Conservation (phyloP, 2,113 vertebrate species). For the Sander lucioperca region DNA sequence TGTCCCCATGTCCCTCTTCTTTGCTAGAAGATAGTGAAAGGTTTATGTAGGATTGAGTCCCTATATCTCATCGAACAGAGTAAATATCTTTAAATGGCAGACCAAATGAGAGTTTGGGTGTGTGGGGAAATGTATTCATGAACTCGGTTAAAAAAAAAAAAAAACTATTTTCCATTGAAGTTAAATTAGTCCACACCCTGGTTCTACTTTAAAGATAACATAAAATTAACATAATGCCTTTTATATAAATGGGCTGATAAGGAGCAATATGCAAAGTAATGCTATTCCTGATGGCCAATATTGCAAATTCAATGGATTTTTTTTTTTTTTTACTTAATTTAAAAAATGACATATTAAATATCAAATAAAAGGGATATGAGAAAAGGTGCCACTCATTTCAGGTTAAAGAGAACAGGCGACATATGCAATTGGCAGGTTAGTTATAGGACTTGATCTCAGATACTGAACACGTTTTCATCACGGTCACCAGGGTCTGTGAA, state of each 20-base stretch:
- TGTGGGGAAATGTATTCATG: conserved; percentile 38
- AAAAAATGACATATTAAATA: background rate
- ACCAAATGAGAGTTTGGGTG: conserved; percentile 46
- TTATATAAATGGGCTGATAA: conserved; percentile 47
- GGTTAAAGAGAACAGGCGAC: conserved; percentile 45
- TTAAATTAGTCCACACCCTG: conserved; percentile 31
- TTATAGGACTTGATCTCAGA: conserved; percentile 38
- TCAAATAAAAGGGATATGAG: conserved; percentile 14
- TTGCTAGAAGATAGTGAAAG: conserved; percentile 44
- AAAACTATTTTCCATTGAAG: conserved; percentile 57
- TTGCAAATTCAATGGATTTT: conserved; percentile 39
- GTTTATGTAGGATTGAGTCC: conserved; percentile 48
- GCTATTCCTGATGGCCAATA: conserved; percentile 40
- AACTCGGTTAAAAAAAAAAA: conserved; percentile 26
- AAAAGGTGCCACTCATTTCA: conserved; percentile 39
- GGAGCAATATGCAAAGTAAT: conserved; percentile 78
- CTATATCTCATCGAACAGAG: conserved; percentile 35
- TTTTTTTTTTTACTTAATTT: conserved; percentile 18
- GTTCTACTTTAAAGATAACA: conserved; percentile 25
- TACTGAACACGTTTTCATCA: conserved; percentile 15
- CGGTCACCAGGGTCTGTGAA: conserved; percentile 58
- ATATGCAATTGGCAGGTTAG: conserved; percentile 68
- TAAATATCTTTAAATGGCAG: conserved; percentile 33
- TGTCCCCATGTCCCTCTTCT: conserved; percentile 45
- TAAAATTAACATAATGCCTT: conserved; percentile 58